phyloP scores from a whole-genome alignment of 2,888 invertebrate genomes.

The Rotaria socialis region DNA sequence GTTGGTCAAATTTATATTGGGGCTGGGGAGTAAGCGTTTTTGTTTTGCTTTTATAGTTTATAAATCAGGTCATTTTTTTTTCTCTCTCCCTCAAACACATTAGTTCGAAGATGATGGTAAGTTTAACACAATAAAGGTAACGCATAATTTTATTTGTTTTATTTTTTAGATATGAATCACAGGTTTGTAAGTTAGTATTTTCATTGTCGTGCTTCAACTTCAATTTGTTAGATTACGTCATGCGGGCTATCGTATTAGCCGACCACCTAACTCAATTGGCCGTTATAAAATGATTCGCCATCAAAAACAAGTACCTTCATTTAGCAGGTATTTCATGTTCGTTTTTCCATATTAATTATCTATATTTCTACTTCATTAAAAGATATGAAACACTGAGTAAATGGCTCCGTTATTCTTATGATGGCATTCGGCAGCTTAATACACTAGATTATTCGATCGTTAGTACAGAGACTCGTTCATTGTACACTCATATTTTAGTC shows the following conservation, averaged over 20 bases:
- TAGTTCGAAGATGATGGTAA: conserved; percentile 42
- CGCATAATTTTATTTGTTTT: background rate
- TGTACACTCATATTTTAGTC: conserved; percentile 43
- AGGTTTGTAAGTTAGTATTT: background rate
- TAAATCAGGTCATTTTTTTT: background rate
- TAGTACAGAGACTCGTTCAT: background rate
- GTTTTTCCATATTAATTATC: background rate
- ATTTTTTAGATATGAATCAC: conserved; percentile 33
- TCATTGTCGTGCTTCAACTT: background rate
- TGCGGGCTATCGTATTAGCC: conserved; percentile 32
- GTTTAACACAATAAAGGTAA: background rate
- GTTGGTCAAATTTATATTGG: conserved; percentile 46
- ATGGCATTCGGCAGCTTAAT: conserved; percentile 37
- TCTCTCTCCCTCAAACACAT: background rate
- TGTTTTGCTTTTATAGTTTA: background rate
- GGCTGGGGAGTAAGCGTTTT: conserved; percentile 43
- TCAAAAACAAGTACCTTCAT: conserved; percentile 26
- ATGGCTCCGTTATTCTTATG: conserved; percentile 42
- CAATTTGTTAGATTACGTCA: background rate
- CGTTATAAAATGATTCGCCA: conserved; percentile 46
- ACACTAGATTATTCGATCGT: conserved; percentile 38
- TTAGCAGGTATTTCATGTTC: conserved; percentile 1
- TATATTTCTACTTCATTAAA: background rate
- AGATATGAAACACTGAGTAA: background rate
- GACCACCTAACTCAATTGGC: conserved; percentile 42